Evolutionary conservation across 2,113 vertebrate species (phyloP), one percentile per base, ranked within the genome.

Genomic region (Collichthys lucidus): DNA sequence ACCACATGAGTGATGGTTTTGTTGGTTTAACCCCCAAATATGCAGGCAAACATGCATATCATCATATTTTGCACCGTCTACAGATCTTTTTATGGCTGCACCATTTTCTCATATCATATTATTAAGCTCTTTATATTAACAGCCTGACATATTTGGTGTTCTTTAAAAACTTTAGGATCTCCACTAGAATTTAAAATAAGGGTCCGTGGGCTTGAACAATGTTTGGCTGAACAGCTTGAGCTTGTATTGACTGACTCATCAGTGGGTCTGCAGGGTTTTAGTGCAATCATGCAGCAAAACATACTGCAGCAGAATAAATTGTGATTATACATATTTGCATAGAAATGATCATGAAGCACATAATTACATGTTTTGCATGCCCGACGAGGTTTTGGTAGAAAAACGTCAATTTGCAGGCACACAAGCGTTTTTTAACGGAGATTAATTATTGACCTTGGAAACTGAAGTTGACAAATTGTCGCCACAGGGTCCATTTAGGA

Each of bases 181-280:
- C 24, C 1, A 4, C 55, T 15, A 1, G 11, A 61, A 72, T 77
- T 59, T 9, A 24, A 67, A 68, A 77, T 50, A 22, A 50, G 49
- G 42, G 53, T 19, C 19, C 31, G 17, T 24, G 76, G 14, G 44
- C 60, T 60, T 50, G 46, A 68, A 19, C 44, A 42, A 20, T 42
- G 19, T 71, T 53, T 77, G 40, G 24, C 42, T 19, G 64, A 68
- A 60, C 64, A 60, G 40, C 69, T 72, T 67, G 63, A 46, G 49
- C 77, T 55, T 3, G 17, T 46, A 44, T 15, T 55, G 35, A 29
- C 56, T 52, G 53, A 62, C 66, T 70, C 76, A 44, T n/a, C 22
- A 26, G 55, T 50, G 64, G 64, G 44, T 49, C 75, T 40, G 31
- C 35, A 3, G 35, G 31, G 35, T 70, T 70, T 70, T 50, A 26